These are phyloP conservation scores for Drosophila niveifrons DNA, from an alignment of 2,888 invertebrate species.

Conservation along the genomic window DNA sequence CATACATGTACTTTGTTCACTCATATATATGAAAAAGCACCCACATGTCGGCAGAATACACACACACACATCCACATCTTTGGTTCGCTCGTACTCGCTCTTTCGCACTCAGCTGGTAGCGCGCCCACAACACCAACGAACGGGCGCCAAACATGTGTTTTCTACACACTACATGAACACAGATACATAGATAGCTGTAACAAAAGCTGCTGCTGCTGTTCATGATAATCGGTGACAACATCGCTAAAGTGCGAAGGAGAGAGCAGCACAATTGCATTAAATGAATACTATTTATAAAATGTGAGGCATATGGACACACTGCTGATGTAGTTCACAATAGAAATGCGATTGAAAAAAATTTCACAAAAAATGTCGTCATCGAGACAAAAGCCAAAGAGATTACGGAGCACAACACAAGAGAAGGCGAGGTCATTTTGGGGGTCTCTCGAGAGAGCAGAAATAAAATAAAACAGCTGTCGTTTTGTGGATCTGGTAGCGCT, in stretches of 20 bases:
- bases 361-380: conserved; percentile 68
- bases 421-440: conserved; percentile 61
- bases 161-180: conserved; percentile 48
- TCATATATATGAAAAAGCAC: conserved; percentile 17
- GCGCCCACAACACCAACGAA: conserved; percentile 53
- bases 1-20: conserved; percentile 17
- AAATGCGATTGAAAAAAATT: conserved; percentile 28
- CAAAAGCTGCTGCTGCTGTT: conserved; percentile 23
- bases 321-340: conserved; percentile 12
- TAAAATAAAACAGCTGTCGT: conserved; percentile 54
- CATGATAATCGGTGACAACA: conserved; percentile 60
- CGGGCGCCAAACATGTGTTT: conserved; percentile 78
- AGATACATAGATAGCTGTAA: conserved; percentile 31
- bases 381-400: conserved; percentile 50
- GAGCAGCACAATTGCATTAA: conserved; percentile 37
- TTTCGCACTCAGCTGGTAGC: conserved; percentile 68
- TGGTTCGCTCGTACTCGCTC: conserved; percentile 73
- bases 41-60: conserved; percentile 32
- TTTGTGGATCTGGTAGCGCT: conserved; percentile 18
- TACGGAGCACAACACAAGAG: conserved; percentile 29
- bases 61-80: conserved; percentile 4
- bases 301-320: conserved; percentile 3
- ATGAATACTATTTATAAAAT: conserved; percentile 47
- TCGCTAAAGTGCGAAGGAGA: conserved; percentile 19
- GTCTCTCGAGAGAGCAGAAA: conserved; percentile 32